Evolutionary conservation across 2,797 vertebrate genomes (phyloP), one percentile per base, ranked within the genome.

Genomic region (Argentina silus): DNA sequence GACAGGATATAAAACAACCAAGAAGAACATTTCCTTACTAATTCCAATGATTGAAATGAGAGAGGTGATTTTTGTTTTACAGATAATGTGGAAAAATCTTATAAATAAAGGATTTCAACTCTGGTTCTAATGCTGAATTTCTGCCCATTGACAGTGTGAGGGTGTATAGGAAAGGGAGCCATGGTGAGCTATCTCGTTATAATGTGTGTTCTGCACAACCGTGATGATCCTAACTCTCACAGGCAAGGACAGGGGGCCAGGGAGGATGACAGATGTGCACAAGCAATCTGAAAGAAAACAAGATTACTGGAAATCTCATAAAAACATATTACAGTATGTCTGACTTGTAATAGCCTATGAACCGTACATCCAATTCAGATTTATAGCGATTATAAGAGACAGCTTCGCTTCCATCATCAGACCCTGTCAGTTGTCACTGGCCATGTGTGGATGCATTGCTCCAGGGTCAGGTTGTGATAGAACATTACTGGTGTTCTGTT

Each of bases 221-320:
- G 27, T 42, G 59, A 61, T 27, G 36, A 66, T n/a, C 62, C 7
- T 45, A 7, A 11, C 19, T 51, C 21, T n/a, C 47, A 67, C 21
- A 53, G 23, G 51, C 44, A 56, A n/a, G 7, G 42, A 66, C 17
- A 69, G 67, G 64, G 59, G 69, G 61, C 21, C 21, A 64, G 67
- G 23, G 50, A 69, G 48, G 77, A 76, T 61, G 59, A 81, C 81
- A 81, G 72, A 78, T 72, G 76, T 74, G 81, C 75, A 36, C 74
- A 78, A 65, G 73, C 65, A 83, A 83, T 73, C 81, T 53, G 76
- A 44, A 71, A 67, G 73, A 78, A 85, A 90, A 92, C 78, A 47
- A 75, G 85, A 87, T 91, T 90, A 89, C 47, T 9, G 69, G 69
- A 85, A 90, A 90, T 89, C 86, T 87, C 86, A 86, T 91, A 85